Percentiles rank a stretch among this genome's conserved stretches.
Conservation (phyloP, 2,113 vertebrate genomes). For the Vulpes lagopus region DNA sequence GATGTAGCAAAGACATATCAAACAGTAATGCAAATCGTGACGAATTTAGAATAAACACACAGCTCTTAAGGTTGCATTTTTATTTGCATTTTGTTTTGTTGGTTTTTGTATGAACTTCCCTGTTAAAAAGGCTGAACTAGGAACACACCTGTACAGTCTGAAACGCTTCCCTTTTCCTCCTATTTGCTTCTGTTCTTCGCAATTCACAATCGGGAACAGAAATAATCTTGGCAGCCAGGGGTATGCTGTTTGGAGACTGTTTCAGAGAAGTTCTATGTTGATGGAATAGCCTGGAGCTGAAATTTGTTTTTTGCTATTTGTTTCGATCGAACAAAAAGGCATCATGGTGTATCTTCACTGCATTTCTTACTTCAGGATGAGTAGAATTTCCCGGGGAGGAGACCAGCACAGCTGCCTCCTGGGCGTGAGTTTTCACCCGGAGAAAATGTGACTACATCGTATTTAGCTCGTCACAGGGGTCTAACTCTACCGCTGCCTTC, state of each 20-base stretch:
- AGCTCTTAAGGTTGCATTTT: background rate
- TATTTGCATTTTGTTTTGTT: background rate
- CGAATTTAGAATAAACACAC: background rate
- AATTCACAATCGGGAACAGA: background rate
- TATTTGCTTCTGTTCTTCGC: background rate
- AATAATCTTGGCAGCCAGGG: background rate
- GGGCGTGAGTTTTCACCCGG: no score
- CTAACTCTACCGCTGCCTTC: background rate
- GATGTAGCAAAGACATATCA: background rate
- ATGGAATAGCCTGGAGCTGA: background rate
- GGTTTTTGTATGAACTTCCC: background rate
- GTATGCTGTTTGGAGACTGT: background rate
- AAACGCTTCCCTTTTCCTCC: background rate
- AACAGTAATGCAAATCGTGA: fast-evolving
- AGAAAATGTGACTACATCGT: fast-evolving
- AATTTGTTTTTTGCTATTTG: background rate
- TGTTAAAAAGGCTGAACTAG: background rate
- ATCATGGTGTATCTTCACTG: background rate
- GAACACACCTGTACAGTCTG: constrained; percentile 6
- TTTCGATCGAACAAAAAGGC: background rate
- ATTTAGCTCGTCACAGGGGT: background rate
- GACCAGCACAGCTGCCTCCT: background rate
- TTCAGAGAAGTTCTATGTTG: background rate
- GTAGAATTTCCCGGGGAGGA: background rate
- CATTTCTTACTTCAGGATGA: background rate